phyloP scores from a whole-genome alignment of 2,113 vertebrate genomes.

The Burhinus bistriatus region DNA sequence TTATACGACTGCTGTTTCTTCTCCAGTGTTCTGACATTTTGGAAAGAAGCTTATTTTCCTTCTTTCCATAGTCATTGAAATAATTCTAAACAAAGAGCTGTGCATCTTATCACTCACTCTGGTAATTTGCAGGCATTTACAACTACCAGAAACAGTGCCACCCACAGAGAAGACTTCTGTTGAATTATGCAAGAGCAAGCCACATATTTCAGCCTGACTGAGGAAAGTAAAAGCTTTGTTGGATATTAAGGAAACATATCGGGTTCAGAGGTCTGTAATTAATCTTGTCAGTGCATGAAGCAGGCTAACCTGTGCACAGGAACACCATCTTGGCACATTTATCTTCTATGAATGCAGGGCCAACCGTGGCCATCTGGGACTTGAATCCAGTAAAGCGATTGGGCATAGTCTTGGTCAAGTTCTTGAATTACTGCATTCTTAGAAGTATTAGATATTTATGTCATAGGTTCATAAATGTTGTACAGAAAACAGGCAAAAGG shows the following conservation, averaged over 20 bases:
- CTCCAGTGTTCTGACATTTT: neutral
- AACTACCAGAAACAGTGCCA: conserved; percentile 1
- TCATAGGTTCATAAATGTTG: too few relatives aligned
- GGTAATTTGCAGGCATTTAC: conserved; percentile 1
- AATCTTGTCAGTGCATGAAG: conserved; percentile 62
- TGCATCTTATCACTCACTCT: neutral
- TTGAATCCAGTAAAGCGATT: conserved; percentile 37
- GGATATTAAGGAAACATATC: conserved; percentile 64
- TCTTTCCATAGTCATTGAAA: neutral
- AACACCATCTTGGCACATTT: neutral
- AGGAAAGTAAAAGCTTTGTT: conserved; percentile 33
- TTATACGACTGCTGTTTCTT: neutral
- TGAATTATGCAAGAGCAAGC: conserved; percentile 57
- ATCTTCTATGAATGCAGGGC: neutral
- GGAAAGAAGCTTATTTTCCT: neutral
- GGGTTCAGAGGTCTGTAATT: conserved; percentile 70
- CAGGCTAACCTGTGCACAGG: neutral
- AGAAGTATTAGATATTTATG: conserved; percentile 57
- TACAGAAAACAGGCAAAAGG: neutral
- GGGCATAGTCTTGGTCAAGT: neutral
- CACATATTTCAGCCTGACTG: conserved; percentile 49
- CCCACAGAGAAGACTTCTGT: conserved; percentile 10
- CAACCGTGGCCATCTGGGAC: neutral
- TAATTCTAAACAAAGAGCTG: neutral
- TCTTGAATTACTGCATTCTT: conserved; percentile 14